Evolutionary conservation across 2,113 vertebrate genomes (phyloP), one percentile per base, ranked within the genome.

Genomic region (Rhinoderma darwinii): DNA sequence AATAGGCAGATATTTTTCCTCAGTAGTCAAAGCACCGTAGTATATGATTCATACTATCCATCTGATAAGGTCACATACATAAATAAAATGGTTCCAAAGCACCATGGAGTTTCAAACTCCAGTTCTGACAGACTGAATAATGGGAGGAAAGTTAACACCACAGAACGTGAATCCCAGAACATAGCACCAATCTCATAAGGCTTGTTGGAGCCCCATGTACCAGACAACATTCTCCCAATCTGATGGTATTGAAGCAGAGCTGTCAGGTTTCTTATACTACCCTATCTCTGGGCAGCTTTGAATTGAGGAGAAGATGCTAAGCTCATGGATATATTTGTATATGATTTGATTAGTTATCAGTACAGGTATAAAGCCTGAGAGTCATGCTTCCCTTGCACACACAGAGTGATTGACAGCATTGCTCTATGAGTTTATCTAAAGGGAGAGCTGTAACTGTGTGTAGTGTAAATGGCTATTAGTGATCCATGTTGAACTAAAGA

Each of bases 171-270:
- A 51, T 35, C n/a, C n/a, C 22, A 39, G 18, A n/a, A 22, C 25
- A 43, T 81, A 63, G 78, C 78, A 81, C 78, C 78, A 81, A 81
- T 81, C 12, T 6, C 78, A 61, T 20, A 81, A 43, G 54, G 35
- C 78, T 56, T 59, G 56, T 11, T 37, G 18, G 6, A 81, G 41
- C 56, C n/a, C 0, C 25, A 63, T 41, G 50, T 25, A 56, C 54
- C 10, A 41, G 77, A 14, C 37, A 39, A 18, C 20, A 27, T 59
- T 27, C 39, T n/a, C 39, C 32, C 9, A 20, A 51, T 74, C 32
- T 27, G 11, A 74, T 37, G 59, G 37, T n/a, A 75, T 75, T 35
- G 18, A 74, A 86, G 75, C 27, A 2, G 30, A 68, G 17, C 39
- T n/a, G 22, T 22, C 22, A 56, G 43, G 50, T 73, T 15, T 50